A percentile compares a stretch with the other conserved stretches of the same genome.
Conservation (phyloP, 92 coral and sea anemone genomes). For the Desmophyllum pertusum region DNA sequence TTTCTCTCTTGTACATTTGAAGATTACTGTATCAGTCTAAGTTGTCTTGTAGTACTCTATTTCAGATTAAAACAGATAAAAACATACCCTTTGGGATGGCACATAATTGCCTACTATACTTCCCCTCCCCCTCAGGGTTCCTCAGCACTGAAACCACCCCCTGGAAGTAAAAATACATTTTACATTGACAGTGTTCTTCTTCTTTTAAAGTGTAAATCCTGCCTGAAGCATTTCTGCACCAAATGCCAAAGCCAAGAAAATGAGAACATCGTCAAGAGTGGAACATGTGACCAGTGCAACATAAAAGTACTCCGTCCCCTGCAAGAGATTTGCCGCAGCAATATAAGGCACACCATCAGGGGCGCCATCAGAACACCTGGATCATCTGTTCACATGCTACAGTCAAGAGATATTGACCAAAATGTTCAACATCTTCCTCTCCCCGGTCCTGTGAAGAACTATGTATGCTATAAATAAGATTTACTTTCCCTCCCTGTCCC, state of each 20-base stretch:
- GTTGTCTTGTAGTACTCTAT: too few species aligned
- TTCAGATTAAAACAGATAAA: too few species aligned
- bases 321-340: constrained; percentile 76
- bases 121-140: too few species aligned
- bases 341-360: constrained; percentile 64
- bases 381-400: constrained; percentile 36
- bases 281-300: constrained; percentile 74
- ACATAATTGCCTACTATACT: too few species aligned
- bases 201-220: constrained; percentile 67
- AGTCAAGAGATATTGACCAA: constrained; percentile 69
- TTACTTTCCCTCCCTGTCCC: neutral
- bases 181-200: neutral
- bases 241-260: constrained; percentile 66
- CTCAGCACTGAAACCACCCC: too few species aligned
- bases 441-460: constrained; percentile 76
- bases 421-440: constrained; percentile 82
- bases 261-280: constrained; percentile 42
- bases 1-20: too few species aligned
- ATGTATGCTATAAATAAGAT: constrained; percentile 69
- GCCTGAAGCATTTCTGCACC: constrained; percentile 68
- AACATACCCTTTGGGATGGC: too few species aligned
- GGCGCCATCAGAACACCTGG: constrained; percentile 40
- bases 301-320: constrained; percentile 64
- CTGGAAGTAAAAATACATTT: neutral
- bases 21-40: too few species aligned